These are phyloP conservation scores for human (Homo sapiens) DNA, from an alignment of 2,113 vertebrate species.

Conservation along the genomic window DNA sequence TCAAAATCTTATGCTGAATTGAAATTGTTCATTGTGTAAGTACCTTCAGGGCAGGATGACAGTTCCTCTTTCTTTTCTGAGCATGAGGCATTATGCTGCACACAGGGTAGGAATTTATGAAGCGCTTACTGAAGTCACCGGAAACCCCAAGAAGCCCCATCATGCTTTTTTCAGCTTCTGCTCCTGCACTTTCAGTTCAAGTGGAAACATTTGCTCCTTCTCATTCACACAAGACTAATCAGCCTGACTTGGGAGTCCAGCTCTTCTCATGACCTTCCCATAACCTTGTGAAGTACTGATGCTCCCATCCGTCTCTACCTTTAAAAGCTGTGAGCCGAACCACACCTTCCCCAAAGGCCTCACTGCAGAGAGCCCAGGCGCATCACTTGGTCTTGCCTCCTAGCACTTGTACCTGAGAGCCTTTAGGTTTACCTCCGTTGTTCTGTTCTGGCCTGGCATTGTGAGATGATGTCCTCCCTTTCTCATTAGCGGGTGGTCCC, in stretches of 20 bases:
- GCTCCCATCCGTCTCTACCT: background rate
- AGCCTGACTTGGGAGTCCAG: background rate
- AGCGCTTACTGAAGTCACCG: background rate
- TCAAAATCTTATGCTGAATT: background rate
- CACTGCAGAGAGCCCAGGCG: background rate
- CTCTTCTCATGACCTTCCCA: background rate
- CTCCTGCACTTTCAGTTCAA: background rate
- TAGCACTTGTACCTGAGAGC: background rate
- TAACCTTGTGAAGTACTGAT: background rate
- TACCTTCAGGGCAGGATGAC: background rate
- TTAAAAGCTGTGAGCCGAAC: background rate
- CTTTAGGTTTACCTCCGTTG: background rate
- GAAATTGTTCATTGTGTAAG: background rate
- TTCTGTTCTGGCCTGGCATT: background rate
- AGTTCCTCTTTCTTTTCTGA: background rate
- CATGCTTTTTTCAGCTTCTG: background rate
- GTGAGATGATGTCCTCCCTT: background rate
- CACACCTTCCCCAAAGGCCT: background rate
- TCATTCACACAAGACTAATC: background rate
- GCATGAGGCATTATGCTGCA: background rate
- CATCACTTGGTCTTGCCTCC: background rate
- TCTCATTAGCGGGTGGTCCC: background rate
- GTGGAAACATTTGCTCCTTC: background rate
- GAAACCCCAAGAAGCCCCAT: background rate
- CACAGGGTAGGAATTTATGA: background rate